Conservation (phyloP, 2,888 invertebrate species). For the Pterostichus niger region DNA sequence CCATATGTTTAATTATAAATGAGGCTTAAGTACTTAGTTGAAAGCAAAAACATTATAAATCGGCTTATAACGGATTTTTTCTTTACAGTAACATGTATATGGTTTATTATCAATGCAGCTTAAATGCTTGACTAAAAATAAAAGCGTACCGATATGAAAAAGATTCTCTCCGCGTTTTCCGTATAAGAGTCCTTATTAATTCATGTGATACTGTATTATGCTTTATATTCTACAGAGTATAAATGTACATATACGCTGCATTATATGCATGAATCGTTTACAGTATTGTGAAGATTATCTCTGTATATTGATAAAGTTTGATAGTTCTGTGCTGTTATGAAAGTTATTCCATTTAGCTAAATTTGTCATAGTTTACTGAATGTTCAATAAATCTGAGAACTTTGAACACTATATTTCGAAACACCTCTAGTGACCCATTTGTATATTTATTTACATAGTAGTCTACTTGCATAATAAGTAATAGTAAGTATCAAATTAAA, state of each 20-base stretch:
- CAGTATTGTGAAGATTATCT: slow-evolving; percentile 28
- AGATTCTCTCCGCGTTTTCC: slow-evolving; percentile 1
- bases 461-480: background rate
- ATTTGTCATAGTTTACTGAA: slow-evolving; percentile 38
- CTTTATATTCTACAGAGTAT: background rate
- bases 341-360: slow-evolving; percentile 40
- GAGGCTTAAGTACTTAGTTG: slow-evolving; percentile 44
- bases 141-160: slow-evolving; percentile 6
- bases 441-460: background rate
- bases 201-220: slow-evolving; percentile 10
- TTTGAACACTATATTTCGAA: slow-evolving; percentile 3
- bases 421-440: too few species aligned
- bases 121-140: slow-evolving; percentile 28
- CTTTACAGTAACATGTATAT: slow-evolving; percentile 3
- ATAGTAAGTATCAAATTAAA: background rate
- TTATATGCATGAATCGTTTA: slow-evolving; percentile 13
- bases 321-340: slow-evolving; percentile 6
- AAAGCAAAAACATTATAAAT: slow-evolving; percentile 44
- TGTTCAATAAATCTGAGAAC: slow-evolving; percentile 23
- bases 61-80: slow-evolving; percentile 38
- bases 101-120: slow-evolving; percentile 27
- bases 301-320: slow-evolving; percentile 24
- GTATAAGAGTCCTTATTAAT: slow-evolving; percentile 9
- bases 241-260: background rate
- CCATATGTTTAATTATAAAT: slow-evolving; percentile 48